Conservation (phyloP, 2,888 invertebrate genomes). For the Oegoconia quadripuncta region DNA sequence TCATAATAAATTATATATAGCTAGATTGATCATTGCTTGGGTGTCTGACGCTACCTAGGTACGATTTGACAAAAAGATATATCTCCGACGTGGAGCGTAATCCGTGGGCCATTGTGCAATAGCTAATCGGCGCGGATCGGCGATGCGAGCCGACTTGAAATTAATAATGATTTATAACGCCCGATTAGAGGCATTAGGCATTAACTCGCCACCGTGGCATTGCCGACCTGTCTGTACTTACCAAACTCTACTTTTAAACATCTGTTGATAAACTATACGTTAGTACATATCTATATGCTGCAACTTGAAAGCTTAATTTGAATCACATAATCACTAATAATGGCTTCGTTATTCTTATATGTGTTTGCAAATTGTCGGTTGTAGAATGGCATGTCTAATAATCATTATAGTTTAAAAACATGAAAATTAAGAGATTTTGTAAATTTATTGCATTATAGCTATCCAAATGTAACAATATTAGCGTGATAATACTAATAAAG, state of each 20-base stretch:
- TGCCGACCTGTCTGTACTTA: slow-evolving; percentile 24
- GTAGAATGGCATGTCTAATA: too few species aligned
- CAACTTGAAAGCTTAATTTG: too few species aligned
- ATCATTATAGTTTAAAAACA: too few species aligned
- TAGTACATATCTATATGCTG: too few species aligned
- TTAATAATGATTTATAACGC: slow-evolving; percentile 77
- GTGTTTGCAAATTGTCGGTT: too few species aligned
- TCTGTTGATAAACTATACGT: slow-evolving; percentile 8
- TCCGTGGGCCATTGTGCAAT: slow-evolving; percentile 74
- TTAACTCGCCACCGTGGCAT: slow-evolving; percentile 45
- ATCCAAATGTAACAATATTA: too few species aligned
- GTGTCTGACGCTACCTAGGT: slow-evolving; percentile 59
- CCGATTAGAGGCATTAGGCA: slow-evolving; percentile 67
- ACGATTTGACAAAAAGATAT: slow-evolving; percentile 75
- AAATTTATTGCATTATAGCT: too few species aligned
- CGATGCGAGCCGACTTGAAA: slow-evolving; percentile 56
- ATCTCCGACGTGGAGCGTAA: slow-evolving; percentile 64
- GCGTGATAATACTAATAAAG: too few species aligned
- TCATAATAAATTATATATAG: too few species aligned
- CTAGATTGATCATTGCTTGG: slow-evolving; percentile 8
- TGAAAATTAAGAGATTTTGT: too few species aligned
- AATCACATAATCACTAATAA: too few species aligned
- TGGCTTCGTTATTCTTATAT: too few species aligned
- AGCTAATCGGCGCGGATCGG: slow-evolving; percentile 73
- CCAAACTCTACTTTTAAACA: slow-evolving; percentile 7